Evolutionary conservation across 1,140 invertebrate species (phyloP).

Genomic region (Capitella teleta): DNA sequence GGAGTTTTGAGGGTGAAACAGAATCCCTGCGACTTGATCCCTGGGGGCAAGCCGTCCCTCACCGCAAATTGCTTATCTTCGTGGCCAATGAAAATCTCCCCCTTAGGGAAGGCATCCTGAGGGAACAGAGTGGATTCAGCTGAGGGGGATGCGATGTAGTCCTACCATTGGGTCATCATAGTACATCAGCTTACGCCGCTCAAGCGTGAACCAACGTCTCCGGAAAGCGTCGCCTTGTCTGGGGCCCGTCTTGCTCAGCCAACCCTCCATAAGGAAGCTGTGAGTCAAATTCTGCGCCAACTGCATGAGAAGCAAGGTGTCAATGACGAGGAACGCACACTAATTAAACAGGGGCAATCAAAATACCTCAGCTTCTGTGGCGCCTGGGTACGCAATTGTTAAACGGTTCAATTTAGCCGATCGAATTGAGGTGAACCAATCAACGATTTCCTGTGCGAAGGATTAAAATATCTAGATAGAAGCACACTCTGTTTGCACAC

Average conservation of each 20-base stretch:
- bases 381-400: conserved; percentile 70
- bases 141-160: neutral
- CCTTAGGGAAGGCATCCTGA: conserved; percentile 73
- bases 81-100: conserved; percentile 72
- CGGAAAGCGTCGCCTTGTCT: conserved; percentile 64
- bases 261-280: conserved; percentile 74
- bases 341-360: too few species aligned
- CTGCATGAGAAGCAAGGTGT: conserved; percentile 21
- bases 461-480: neutral
- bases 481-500: neutral
- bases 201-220: conserved; percentile 78
- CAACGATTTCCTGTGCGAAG: conserved; percentile 51
- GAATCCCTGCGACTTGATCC: conserved; percentile 55
- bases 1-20: conserved; percentile 80
- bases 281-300: conserved; percentile 60
- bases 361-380: conserved; percentile 59
- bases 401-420: conserved; percentile 69
- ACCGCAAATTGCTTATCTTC: conserved; percentile 62
- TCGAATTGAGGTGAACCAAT: conserved; percentile 80
- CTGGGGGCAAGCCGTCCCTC: conserved; percentile 49
- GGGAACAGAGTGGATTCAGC: conserved; percentile 7
- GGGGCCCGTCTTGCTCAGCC: conserved; percentile 76
- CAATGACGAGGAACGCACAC: too few species aligned
- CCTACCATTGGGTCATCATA: conserved; percentile 67
- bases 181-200: conserved; percentile 80